Base-by-base conservation (phyloP, 2,888 invertebrate genomes). In the Cryptosula pallasiana region DNA sequence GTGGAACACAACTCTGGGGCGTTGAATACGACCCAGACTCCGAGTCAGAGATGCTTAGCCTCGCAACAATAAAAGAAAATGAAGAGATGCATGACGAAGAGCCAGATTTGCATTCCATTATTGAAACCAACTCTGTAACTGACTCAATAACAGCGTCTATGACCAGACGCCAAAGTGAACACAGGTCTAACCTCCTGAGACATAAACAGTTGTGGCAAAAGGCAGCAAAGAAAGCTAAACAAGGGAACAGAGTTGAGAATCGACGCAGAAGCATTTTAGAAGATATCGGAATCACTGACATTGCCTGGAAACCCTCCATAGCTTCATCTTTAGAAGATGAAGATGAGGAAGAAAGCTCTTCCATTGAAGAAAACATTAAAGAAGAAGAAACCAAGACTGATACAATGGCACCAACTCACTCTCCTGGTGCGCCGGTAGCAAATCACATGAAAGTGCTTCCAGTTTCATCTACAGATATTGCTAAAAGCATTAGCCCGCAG, bases 121-220 rank as follows among this genome's bases (percentile, higher is more conserved):
- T 63, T 5, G 63, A 63, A 25, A 32, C 63, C 3, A n/a, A 16
- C n/a, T 25, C 25, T 13, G 13, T 13, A 16, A 63, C 63, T 16
- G 63, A 63, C 32, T 63, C 63, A 13, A 63, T 63, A 25, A 63
- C 63, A 13, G 63, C 63, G 25, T 63, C 63, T 13, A 20, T 63
- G 29, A 63, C 16, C 13, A 27, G 63, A n/a, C 63, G 34, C 5
- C 63, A 63, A n/a, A 63, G 32, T 32, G 63, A 63, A 27, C 29
- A 32, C 13, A 27, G 63, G 13, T 25, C 63, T 3, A 63, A 63
- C 27, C 63, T 63, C 9, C 63, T 63, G 13, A 27, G 34, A 32
- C 63, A 63, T 32, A 63, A 63, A 27, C 63, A 63, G 63, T 34
- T 63, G 32, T 70, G 70, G 70, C 70, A 70, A 32, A 70, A 25